Evolutionary conservation across 2,797 vertebrate genomes (phyloP).

Genomic region (Schizopygopsis pylzovi): DNA sequence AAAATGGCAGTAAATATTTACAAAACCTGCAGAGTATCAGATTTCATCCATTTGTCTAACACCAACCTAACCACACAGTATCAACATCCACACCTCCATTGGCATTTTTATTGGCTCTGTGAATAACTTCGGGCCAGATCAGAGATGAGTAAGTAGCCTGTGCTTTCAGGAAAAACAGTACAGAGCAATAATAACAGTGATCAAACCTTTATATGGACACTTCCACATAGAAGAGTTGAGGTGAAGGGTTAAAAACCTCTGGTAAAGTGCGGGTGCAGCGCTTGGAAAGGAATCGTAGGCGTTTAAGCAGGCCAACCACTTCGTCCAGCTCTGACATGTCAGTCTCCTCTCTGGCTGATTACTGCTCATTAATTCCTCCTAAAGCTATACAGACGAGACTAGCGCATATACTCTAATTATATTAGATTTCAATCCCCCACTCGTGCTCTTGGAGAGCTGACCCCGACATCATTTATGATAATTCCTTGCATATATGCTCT

Average conservation of each 20-base stretch:
- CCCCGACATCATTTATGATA: slow-evolving; percentile 37
- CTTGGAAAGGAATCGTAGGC: not conserved
- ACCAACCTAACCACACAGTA: not conserved
- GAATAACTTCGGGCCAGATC: not conserved
- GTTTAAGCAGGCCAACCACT: slow-evolving; percentile 8
- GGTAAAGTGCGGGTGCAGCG: not conserved
- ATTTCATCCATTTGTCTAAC: not conserved
- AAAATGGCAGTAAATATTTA: not conserved
- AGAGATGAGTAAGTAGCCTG: not conserved
- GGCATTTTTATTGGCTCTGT: slow-evolving; percentile 3
- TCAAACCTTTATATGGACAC: not conserved
- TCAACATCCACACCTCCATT: not conserved
- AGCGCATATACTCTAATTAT: slow-evolving; percentile 34
- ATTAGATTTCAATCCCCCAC: slow-evolving; percentile 43
- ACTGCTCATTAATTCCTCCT: slow-evolving; percentile 33
- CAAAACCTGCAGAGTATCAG: not conserved
- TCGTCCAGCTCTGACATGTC: slow-evolving; percentile 1
- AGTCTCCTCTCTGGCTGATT: slow-evolving; percentile 12
- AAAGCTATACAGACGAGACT: slow-evolving; percentile 28
- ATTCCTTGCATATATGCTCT: slow-evolving; percentile 41
- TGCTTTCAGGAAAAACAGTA: slow-evolving; percentile 6
- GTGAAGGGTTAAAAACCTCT: not conserved
- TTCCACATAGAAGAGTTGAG: slow-evolving; percentile 16
- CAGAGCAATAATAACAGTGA: not conserved
- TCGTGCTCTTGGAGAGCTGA: not conserved